Percentiles rank a stretch among this genome's conserved stretches.
Evolutionary conservation across 2,888 invertebrate genomes (phyloP).

Genomic region (Kryphioiulus occultus): DNA sequence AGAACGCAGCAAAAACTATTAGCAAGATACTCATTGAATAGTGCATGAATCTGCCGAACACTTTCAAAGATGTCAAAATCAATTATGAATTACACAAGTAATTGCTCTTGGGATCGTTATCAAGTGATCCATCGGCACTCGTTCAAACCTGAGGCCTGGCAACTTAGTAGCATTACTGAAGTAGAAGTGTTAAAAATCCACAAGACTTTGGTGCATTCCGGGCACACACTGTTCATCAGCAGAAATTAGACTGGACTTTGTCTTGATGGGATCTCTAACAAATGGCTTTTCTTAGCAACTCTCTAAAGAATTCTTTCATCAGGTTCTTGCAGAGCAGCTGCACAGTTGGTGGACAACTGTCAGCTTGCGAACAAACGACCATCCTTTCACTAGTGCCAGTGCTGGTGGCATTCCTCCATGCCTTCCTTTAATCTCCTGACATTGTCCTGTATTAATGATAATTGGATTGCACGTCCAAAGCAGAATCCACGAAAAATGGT

Average conservation of each 20-base stretch:
- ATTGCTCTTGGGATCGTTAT: too few species aligned
- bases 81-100: neutral
- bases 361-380: neutral
- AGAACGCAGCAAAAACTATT: too few species aligned
- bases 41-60: neutral
- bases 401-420: neutral
- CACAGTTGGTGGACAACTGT: neutral
- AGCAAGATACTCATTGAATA: too few species aligned
- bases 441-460: conserved; percentile 9
- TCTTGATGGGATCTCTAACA: neutral
- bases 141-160: too few species aligned
- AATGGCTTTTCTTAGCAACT: neutral
- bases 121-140: too few species aligned
- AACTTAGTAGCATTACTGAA: neutral
- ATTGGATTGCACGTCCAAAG: neutral
- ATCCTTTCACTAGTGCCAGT: neutral
- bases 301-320: neutral
- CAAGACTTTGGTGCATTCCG: neutral
- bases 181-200: neutral
- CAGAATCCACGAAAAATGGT: neutral
- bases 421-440: neutral
- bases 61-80: neutral
- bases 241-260: neutral
- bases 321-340: neutral
- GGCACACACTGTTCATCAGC: neutral